Evolutionary conservation across 2,113 vertebrate genomes (phyloP).

Genomic region (Nannobrachium achirus): DNA sequence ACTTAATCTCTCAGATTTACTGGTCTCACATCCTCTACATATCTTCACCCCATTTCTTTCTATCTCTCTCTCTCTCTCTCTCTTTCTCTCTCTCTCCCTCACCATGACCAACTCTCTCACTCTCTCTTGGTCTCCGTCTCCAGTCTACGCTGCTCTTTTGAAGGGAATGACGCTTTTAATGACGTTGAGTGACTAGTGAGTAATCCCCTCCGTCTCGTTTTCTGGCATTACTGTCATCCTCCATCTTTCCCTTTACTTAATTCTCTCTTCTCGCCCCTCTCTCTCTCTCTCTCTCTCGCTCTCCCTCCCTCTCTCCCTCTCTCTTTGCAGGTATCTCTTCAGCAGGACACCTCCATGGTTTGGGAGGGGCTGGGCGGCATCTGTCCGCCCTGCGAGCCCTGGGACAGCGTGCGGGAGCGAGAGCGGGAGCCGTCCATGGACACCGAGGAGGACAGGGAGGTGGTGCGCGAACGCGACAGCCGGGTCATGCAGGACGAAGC

Average conservation of each 20-base stretch:
- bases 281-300: constrained; percentile 25
- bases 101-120: not conserved
- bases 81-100: not conserved
- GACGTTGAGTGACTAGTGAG: constrained; percentile 63
- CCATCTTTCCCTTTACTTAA: constrained; percentile 17
- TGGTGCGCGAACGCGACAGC: constrained; percentile 89
- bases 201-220: constrained; percentile 44
- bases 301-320: constrained; percentile 10
- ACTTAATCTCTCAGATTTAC: not conserved
- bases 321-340: constrained; percentile 46
- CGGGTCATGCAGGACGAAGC: constrained; percentile 93
- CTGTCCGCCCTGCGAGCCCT: constrained; percentile 88
- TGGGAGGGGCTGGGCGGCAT: constrained; percentile 84
- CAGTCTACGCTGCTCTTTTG: not conserved
- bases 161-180: constrained; percentile 46
- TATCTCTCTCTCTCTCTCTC: constrained; percentile 6
- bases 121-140: not conserved
- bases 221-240: constrained; percentile 34
- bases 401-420: constrained; percentile 87
- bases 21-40: constrained; percentile 3
- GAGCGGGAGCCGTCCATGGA: constrained; percentile 88
- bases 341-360: constrained; percentile 92
- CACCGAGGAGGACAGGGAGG: constrained; percentile 89
- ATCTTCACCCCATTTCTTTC: constrained; percentile 22
- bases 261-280: constrained; percentile 6